Evolutionary conservation across 2,797 vertebrate species (phyloP), one percentile per base, ranked within the genome.

Genomic region (Corythornis leucogaster): DNA sequence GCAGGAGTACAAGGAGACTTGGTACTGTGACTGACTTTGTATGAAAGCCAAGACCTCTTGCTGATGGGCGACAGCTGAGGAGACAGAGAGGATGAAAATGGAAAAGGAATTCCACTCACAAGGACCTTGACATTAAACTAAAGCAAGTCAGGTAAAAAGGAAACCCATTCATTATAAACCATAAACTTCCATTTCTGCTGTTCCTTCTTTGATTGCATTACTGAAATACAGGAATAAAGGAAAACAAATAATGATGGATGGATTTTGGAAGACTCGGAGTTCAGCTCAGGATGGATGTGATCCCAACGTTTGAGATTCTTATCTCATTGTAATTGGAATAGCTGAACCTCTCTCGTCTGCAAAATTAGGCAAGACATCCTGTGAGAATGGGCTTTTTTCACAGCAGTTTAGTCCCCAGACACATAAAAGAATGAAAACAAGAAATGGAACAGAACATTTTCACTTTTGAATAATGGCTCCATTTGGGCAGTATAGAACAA

Each of bases 321-420:
- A 95, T 96, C 94, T 94, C 94, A 87, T 93, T 8, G 24, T 85
- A 92, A 96, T 69, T 94, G 94, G 93, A 96, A 96, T 70, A 76
- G 90, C 73, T 93, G 84, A 94, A 92, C 89, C 92, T 90, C 90
- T 92, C 76, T 92, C 61, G 93, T 94, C 92, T 91, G 93, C 79
- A 94, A 92, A 95, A 92, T 92, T 80, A 95, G 90, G 87, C 95
- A 94, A 94, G 87, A 75, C 80, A 87, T 90, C 93, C 92, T 96
- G 93, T 96, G 96, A 96, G 96, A 96, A 96, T 96, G 93, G 92
- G 88, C 73, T 87, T 90, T 91, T 94, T 95, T 93, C 90, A 92
- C 24, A 92, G 86, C 80, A 94, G 51, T 92, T 87, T 85, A 87
- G 81, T 95, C 90, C 94, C 93, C 55, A 94, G 95, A 92, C 15